Evolutionary conservation across 2,888 invertebrate species (phyloP).

Genomic region (Neelides folsomi): DNA sequence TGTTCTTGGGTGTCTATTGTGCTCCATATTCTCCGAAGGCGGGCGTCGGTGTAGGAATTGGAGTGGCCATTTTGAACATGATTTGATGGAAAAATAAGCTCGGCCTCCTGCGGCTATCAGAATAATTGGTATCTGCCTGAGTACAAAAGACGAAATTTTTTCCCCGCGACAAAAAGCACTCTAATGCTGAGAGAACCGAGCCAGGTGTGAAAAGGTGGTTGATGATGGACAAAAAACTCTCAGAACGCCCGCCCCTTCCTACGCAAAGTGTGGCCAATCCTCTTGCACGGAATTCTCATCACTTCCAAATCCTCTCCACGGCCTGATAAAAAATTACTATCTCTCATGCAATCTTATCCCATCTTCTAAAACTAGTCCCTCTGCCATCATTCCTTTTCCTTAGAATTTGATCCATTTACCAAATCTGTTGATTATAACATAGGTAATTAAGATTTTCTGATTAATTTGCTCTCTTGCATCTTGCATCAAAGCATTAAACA

Average conservation of each 20-base stretch:
- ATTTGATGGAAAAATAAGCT: slow-evolving; percentile 31
- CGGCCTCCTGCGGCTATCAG: slow-evolving; percentile 34
- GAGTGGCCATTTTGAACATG: slow-evolving; percentile 32
- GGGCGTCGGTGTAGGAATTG: neutral
- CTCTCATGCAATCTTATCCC: slow-evolving; percentile 15
- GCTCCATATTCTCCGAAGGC: no score
- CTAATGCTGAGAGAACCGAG: slow-evolving; percentile 12
- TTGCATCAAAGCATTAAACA: no score
- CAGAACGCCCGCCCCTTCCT: slow-evolving; percentile 17
- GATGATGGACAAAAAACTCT: neutral
- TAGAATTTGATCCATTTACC: no score
- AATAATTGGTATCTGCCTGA: slow-evolving; percentile 32
- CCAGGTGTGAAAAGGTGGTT: slow-evolving; percentile 22
- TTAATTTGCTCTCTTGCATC: no score
- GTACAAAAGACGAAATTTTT: slow-evolving; percentile 23
- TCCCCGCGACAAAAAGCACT: slow-evolving; percentile 15
- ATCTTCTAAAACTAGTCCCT: no score
- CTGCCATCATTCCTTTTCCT: no score
- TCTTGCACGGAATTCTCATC: slow-evolving; percentile 5
- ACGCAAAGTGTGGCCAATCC: slow-evolving; percentile 14
- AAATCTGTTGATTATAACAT: no score
- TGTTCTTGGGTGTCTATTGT: no score
- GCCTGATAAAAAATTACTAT: slow-evolving; percentile 13
- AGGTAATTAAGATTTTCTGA: no score
- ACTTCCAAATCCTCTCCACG: neutral